Base-by-base conservation (phyloP, 2,888 invertebrate genomes). In the Cabera pusaria region DNA sequence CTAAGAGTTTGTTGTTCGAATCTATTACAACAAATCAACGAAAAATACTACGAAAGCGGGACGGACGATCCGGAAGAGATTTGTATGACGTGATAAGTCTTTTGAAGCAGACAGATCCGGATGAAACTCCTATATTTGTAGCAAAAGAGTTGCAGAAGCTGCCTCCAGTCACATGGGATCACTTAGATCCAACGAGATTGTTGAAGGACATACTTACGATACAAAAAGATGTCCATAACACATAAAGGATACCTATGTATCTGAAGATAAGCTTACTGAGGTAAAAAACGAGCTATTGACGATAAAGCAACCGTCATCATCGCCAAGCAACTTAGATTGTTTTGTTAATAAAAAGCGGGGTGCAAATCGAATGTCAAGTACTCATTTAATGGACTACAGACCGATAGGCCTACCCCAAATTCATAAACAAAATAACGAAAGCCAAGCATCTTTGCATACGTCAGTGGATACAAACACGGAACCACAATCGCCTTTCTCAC, bases 1-100 rank as follows among this genome's bases (percentile, higher is more conserved):
- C 26, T 1, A 27, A 27, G 10, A 10, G 6, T 27, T 6, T 27
- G 1, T 14, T 27, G 6, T 27, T 27, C n/a, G 26, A 17, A 18
- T 27, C 17, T 1, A 6, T 18, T 1, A 4, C 24, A 6, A 3
- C 12, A 5, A 11, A n/a, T n/a, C n/a, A n/a, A 12, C 24, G 24
- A 1, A 24, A 24, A 6, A 24, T 24, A 2, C 1, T 5, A 6
- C 2, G 24, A 6, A 24, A 12, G 6, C 1, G 12, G 6, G 24
- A 24, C 2, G 24, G 24, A 12, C 11, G 12, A 5, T 6, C 24
- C 2, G 1, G 2, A 2, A 11, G n/a, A n/a, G 24, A 24, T n/a
- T 8, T 24, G 1, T 4, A 12, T 5, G 24, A 24, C 8, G 6
- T 24, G 3, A 24, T 24, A 2, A 6, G 12, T 5, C n/a, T 24